These are phyloP conservation scores for Drosophila gaucha DNA, from an alignment of 2,888 invertebrate species.

Conservation along the genomic window DNA sequence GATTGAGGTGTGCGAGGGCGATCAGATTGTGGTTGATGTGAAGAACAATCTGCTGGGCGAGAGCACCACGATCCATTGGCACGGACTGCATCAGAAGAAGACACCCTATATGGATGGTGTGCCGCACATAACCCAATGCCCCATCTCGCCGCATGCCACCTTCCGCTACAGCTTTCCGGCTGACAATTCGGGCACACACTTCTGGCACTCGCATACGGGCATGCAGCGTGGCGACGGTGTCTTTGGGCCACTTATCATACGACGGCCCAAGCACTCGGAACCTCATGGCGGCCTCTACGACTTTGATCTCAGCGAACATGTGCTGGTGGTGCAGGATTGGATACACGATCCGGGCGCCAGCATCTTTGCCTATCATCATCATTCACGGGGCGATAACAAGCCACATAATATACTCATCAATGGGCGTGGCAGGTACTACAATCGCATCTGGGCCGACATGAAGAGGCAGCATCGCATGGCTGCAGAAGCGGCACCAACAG, in stretches of 20 bases:
- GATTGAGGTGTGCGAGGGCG: slow-evolving; percentile 95
- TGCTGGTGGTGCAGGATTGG: slow-evolving; percentile 93
- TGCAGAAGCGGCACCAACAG: slow-evolving; percentile 1
- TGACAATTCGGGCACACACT: slow-evolving; percentile 91
- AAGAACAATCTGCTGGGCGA: slow-evolving; percentile 92
- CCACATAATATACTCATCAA: slow-evolving; percentile 93
- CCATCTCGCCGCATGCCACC: slow-evolving; percentile 90
- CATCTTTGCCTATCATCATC: slow-evolving; percentile 94
- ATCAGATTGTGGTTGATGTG: slow-evolving; percentile 92
- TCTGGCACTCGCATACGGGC: slow-evolving; percentile 93
- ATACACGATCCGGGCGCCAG: slow-evolving; percentile 89
- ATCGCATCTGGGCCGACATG: slow-evolving; percentile 75
- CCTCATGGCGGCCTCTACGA: slow-evolving; percentile 90
- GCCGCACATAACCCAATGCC: slow-evolving; percentile 93
- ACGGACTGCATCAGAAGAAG: slow-evolving; percentile 92
- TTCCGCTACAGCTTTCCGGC: slow-evolving; percentile 92
- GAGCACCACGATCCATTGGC: slow-evolving; percentile 96
- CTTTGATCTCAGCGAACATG: slow-evolving; percentile 90
- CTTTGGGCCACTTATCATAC: slow-evolving; percentile 91
- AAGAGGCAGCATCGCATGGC: slow-evolving; percentile 42
- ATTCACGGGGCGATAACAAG: slow-evolving; percentile 92
- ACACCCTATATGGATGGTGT: slow-evolving; percentile 96
- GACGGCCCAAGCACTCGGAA: slow-evolving; percentile 88
- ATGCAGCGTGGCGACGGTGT: slow-evolving; percentile 95
- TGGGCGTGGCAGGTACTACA: slow-evolving; percentile 88